These are phyloP conservation scores for Lampris megalopsis DNA, from an alignment of 2,113 vertebrate species.

Conservation along the genomic window DNA sequence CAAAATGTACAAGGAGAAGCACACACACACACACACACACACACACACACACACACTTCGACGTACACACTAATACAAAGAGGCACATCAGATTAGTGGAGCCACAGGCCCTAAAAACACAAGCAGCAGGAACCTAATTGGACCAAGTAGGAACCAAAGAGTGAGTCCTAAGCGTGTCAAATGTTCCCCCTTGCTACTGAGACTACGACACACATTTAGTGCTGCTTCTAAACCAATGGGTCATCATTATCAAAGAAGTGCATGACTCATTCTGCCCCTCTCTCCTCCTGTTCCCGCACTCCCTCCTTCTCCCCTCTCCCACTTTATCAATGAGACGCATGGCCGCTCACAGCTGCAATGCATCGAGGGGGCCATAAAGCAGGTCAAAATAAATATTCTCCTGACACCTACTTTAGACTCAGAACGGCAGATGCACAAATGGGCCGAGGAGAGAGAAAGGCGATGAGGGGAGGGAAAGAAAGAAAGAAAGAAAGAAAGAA, in stretches of 20 bases:
- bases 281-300: constrained; percentile 14
- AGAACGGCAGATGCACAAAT: constrained; percentile 37
- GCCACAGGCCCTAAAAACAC: constrained; percentile 68
- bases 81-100: constrained; percentile 62
- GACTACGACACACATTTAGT: constrained; percentile 49
- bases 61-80: constrained; percentile 12
- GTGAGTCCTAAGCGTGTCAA: constrained; percentile 61
- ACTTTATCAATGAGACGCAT: constrained; percentile 72
- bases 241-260: constrained; percentile 73
- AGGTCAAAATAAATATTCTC: constrained; percentile 66
- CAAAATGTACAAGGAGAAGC: background rate
- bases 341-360: constrained; percentile 64
- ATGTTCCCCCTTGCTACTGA: constrained; percentile 44
- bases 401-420: constrained; percentile 33
- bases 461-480: constrained; percentile 23
- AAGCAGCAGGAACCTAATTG: constrained; percentile 83
- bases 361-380: constrained; percentile 59
- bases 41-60: constrained; percentile 22
- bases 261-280: constrained; percentile 49
- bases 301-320: constrained; percentile 24
- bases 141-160: constrained; percentile 73
- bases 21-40: constrained; percentile 20
- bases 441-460: constrained; percentile 36
- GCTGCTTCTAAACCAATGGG: constrained; percentile 63
- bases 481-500: constrained; percentile 6